Conservation (phyloP, 1,140 invertebrate species). For the Bradynema listronoti region DNA sequence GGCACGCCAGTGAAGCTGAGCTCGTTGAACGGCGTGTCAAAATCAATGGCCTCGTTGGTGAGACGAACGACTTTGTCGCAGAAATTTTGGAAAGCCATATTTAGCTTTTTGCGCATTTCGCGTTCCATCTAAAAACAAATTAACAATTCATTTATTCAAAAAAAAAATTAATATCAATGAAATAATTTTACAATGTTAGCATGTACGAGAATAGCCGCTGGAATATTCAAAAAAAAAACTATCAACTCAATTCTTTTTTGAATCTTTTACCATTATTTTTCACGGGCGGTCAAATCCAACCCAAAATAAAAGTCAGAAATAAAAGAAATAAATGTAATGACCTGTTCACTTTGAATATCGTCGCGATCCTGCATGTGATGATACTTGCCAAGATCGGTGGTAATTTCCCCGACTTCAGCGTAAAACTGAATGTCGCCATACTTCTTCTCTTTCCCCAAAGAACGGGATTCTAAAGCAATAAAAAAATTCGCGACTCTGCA, state of each 20-base stretch:
- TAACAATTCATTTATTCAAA: too few relatives aligned
- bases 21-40: constrained; percentile 95
- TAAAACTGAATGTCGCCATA: constrained; percentile 98
- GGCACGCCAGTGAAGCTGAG: constrained; percentile 96
- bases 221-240: too few relatives aligned
- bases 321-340: too few relatives aligned
- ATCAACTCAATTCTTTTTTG: too few relatives aligned
- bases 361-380: constrained; percentile 99
- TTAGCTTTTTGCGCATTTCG: constrained; percentile 88
- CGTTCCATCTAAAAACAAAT: constrained; percentile 71
- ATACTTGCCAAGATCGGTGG: constrained; percentile 96
- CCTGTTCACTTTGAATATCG: constrained; percentile 92
- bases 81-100: constrained; percentile 94
- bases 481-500: background rate
- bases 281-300: too few relatives aligned
- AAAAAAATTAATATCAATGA: too few relatives aligned
- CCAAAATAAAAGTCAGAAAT: too few relatives aligned
- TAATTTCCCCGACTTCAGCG: constrained; percentile 98
- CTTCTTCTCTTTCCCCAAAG: constrained; percentile 99
- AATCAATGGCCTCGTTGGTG: constrained; percentile 94
- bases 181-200: too few relatives aligned
- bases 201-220: too few relatives aligned
- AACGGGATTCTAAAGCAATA: constrained; percentile 73
- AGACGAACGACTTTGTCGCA: constrained; percentile 92
- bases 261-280: too few relatives aligned